Percentiles rank a stretch among this genome's conserved stretches.
Evolutionary conservation across 2,888 invertebrate genomes (phyloP).

Genomic region (Protonemura montana): DNA sequence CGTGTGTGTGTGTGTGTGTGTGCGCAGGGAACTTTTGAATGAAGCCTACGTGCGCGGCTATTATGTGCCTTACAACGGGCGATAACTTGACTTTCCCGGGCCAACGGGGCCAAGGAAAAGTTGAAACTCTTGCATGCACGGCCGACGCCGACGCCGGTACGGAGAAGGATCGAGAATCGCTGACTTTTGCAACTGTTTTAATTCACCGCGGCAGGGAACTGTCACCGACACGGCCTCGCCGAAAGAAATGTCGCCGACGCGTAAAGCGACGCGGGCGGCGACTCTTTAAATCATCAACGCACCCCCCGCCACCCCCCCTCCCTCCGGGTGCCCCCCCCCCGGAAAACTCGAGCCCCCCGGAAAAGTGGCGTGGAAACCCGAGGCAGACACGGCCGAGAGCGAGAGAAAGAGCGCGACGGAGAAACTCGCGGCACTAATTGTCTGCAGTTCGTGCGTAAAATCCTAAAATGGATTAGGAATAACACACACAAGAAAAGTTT

Average conservation of each 20-base stretch:
- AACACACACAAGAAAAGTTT: slow-evolving; percentile 12
- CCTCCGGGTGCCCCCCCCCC: slow-evolving; percentile 2
- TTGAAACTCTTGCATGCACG: neutral
- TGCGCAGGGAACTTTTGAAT: neutral
- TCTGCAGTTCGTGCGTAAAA: neutral
- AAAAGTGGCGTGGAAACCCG: neutral
- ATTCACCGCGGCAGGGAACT: slow-evolving; percentile 45
- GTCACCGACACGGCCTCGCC: slow-evolving; percentile 41
- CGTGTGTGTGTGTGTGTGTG: neutral
- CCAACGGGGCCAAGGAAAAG: neutral
- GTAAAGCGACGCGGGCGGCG: neutral
- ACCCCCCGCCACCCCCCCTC: neutral
- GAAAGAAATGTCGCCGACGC: neutral
- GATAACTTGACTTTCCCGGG: neutral
- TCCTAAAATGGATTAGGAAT: slow-evolving; percentile 7
- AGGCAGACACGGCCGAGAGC: slow-evolving; percentile 3
- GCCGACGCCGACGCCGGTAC: neutral
- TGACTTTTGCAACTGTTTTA: slow-evolving; percentile 46
- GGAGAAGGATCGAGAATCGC: slow-evolving; percentile 44
- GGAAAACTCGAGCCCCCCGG: no score
- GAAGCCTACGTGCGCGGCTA: neutral
- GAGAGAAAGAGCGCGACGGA: neutral
- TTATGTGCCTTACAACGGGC: neutral
- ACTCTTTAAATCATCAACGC: slow-evolving; percentile 21
- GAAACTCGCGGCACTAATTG: slow-evolving; percentile 19